Percentiles rank a stretch among this genome's conserved stretches.
Conservation (phyloP, 1,140 invertebrate species). For the Aphaenogaster rudis region DNA sequence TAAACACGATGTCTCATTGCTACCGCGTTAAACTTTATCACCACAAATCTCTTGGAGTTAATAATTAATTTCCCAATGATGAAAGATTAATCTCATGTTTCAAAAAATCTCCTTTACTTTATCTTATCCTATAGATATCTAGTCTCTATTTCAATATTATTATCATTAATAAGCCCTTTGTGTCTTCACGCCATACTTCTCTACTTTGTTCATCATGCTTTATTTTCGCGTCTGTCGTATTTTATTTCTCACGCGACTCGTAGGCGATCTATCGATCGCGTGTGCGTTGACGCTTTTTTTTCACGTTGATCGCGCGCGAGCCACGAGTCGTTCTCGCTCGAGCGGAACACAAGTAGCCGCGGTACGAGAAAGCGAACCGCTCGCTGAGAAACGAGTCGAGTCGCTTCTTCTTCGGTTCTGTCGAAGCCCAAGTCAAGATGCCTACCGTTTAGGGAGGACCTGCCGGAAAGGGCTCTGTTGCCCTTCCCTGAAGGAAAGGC, state of each 20-base stretch:
- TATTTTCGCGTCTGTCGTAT: background rate
- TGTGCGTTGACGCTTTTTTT: background rate
- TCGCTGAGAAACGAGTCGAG: background rate
- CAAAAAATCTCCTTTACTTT: background rate
- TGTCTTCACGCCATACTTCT: background rate
- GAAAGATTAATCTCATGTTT: background rate
- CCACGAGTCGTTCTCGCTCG: conserved; percentile 25
- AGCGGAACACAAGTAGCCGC: conserved; percentile 48
- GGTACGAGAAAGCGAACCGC: background rate
- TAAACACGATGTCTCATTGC: background rate
- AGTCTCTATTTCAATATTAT: background rate
- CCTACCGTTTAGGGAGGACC: background rate
- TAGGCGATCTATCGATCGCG: background rate
- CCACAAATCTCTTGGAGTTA: too few species aligned
- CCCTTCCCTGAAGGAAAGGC: background rate
- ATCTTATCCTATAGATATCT: background rate
- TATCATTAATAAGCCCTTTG: background rate
- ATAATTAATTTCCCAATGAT: background rate
- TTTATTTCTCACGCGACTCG: background rate
- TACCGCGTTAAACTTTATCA: background rate
- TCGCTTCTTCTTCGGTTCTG: background rate
- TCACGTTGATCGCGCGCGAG: background rate
- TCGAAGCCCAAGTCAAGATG: background rate
- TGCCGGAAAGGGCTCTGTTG: background rate
- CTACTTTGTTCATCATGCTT: background rate